Evolutionary conservation across 2,797 vertebrate species (phyloP), one percentile per base, ranked within the genome.

Genomic region (Lepidocolaptes lacrymiger): DNA sequence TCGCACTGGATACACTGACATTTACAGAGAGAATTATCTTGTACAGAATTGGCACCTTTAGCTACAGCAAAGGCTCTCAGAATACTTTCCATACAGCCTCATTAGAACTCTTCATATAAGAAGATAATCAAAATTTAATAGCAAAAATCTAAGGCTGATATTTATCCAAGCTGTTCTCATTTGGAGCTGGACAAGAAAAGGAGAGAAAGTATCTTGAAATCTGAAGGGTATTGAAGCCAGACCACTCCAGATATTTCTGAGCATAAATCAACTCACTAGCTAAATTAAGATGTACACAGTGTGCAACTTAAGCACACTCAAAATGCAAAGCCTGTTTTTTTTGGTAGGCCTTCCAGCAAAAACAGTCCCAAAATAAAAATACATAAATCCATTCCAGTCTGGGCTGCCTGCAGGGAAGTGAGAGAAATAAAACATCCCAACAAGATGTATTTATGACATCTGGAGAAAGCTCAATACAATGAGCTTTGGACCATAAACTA

Each of bases 401-500:
- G 49, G 64, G 36, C 27, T 93, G 72, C 92, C 93, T 85, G 81
- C 74, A 96, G 71, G 81, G 72, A 85, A 89, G 41, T 74, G 68
- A 91, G 61, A 61, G 78, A 91, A 94, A 91, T 85, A 95, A 95
- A 94, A 76, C n/a, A 91, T 56, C 90, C 86, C 67, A 82, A 78
- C 37, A 86, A 95, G 85, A 91, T 84, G 51, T 88, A 95, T 96
- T 97, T 97, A 91, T 86, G 88, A 58, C 76, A 76, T 82, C 83
- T 95, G 90, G 86, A 94, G 52, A 67, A 76, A 41, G 12, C 74
- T 95, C 48, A 73, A 39, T 79, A 81, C 56, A 68, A 78, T 44
- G 61, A 93, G 81, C 81, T 91, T 85, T 94, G 88, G 54, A 96
- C 68, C 58, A 59, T 91, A 72, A 36, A 69, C 68, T 89, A 82